Evolutionary conservation across 1,140 invertebrate genomes (phyloP).

Genomic region (Calliphora vicina): DNA sequence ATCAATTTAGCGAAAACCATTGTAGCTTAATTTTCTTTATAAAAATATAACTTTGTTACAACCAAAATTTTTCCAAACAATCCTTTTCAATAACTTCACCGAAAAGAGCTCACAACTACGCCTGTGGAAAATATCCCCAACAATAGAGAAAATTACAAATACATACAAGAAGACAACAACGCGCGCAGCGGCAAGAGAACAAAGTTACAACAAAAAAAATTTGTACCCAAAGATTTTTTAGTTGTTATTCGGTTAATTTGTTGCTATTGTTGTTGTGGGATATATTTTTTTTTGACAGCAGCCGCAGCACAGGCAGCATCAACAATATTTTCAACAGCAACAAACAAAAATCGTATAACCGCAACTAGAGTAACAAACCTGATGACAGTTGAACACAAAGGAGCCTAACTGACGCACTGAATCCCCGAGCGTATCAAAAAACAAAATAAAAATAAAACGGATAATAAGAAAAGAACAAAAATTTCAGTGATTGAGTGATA

Average conservation of each 20-base stretch:
- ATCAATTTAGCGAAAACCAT: too few species aligned
- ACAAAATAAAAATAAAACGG: not conserved
- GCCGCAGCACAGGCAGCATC: too few species aligned
- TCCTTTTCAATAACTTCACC: too few species aligned
- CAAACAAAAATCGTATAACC: constrained; percentile 21
- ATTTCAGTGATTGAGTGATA: too few species aligned
- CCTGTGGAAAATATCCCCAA: constrained; percentile 7
- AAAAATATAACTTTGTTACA: too few species aligned
- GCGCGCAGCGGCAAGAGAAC: constrained; percentile 21
- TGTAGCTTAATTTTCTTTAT: too few species aligned
- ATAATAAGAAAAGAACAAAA: not conserved
- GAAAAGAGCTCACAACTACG: not conserved
- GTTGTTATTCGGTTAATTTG: not conserved
- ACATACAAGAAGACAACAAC: not conserved
- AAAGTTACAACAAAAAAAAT: not conserved
- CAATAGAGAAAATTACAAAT: constrained; percentile 19
- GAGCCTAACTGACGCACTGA: constrained; percentile 12
- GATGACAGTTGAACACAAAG: constrained; percentile 30
- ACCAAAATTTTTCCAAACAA: too few species aligned
- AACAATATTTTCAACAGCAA: not conserved
- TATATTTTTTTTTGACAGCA: not conserved
- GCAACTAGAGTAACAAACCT: constrained; percentile 18
- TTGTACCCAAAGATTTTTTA: not conserved
- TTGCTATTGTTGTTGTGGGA: not conserved
- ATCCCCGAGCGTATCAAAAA: not conserved